Base-by-base conservation (phyloP, 2,888 invertebrate species). In the Ferdinandea cuprea region DNA sequence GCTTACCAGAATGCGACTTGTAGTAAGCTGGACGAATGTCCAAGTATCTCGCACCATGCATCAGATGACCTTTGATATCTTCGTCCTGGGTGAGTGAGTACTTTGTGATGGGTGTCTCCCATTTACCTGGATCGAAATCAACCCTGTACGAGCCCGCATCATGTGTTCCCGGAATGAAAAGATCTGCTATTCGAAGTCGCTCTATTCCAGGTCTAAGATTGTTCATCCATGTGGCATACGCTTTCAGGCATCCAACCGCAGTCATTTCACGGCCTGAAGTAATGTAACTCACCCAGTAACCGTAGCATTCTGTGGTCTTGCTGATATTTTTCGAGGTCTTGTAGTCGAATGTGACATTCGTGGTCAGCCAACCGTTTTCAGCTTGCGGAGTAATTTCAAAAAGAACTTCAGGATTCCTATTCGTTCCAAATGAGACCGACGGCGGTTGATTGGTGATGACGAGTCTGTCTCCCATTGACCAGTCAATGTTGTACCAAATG, bases 141-240 rank as follows among this genome's bases (percentile, higher is more conserved):
- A 65, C 37, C 37, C 28, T 48, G 61, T 92, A 93, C 17, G 92
- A 90, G 1, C 93, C 93, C 0, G 94, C 92, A 88, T 94, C 93
- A 87, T 94, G 94, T 0, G 94, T 93, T 0, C 94, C 94, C 1
- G 94, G 94, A 69, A 94, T 91, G 80, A 94, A 92, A 7, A 94
- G 86, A 21, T 92, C 89, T 13, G 90, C 88, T 50, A 93, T 86
- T 40, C 89, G 89, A 42, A 90, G 87, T 44, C 89, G 86, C 1
- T 91, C 91, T 15, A 93, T 87, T 35, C 87, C 86, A 13, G 87
- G 78, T 71, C 87, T 88, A 66, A 89, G 87, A 9, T 92, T 90
- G 25, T 87, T 87, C 92, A 93, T 92, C 93, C 93, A 93, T n/a
- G 88, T 91, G 2, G 92, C 92, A 61, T 90, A 89, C 0, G 91